phyloP scores from a whole-genome alignment of 2,113 vertebrate species.

The Entosphenus tridentatus region DNA sequence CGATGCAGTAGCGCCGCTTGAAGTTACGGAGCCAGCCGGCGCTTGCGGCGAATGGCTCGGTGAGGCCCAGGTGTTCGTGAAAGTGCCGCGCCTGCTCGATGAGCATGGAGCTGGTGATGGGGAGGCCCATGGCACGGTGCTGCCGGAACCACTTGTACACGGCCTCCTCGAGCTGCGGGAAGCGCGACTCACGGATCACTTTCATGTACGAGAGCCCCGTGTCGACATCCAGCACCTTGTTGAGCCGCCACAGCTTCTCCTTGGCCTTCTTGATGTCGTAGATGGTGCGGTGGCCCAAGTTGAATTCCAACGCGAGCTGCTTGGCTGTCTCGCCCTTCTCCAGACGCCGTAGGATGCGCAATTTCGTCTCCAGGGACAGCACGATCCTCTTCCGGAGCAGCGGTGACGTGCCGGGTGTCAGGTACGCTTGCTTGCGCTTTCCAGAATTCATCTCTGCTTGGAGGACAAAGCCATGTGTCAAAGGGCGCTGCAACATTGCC shows the following conservation, averaged over 20 bases:
- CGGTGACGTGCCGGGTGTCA: too few relatives aligned
- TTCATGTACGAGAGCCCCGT: constrained; percentile 1
- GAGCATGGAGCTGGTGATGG: constrained; percentile 2
- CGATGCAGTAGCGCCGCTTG: neutral
- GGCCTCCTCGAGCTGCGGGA: constrained; percentile 1
- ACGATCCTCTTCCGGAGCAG: too few relatives aligned
- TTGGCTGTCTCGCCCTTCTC: too few relatives aligned
- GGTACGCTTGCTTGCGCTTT: too few relatives aligned
- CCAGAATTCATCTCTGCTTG: too few relatives aligned
- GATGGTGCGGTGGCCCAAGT: too few relatives aligned
- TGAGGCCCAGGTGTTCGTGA: constrained; percentile 1
- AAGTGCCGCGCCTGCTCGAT: constrained; percentile 2
- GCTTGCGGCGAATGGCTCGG: constrained; percentile 3
- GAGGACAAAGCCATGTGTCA: too few relatives aligned
- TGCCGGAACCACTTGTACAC: constrained; percentile 5
- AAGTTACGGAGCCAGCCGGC: constrained; percentile 3
- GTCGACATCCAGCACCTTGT: neutral
- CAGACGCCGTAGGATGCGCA: too few relatives aligned
- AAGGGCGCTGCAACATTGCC: too few relatives aligned
- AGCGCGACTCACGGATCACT: constrained; percentile 1
- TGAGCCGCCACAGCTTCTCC: neutral
- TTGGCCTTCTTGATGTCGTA: too few relatives aligned
- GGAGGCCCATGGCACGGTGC: neutral
- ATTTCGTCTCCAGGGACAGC: too few relatives aligned
- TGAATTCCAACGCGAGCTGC: too few relatives aligned